phyloP scores from a whole-genome alignment of 1,140 invertebrate genomes.

The Caenorhabditis briggsae region DNA sequence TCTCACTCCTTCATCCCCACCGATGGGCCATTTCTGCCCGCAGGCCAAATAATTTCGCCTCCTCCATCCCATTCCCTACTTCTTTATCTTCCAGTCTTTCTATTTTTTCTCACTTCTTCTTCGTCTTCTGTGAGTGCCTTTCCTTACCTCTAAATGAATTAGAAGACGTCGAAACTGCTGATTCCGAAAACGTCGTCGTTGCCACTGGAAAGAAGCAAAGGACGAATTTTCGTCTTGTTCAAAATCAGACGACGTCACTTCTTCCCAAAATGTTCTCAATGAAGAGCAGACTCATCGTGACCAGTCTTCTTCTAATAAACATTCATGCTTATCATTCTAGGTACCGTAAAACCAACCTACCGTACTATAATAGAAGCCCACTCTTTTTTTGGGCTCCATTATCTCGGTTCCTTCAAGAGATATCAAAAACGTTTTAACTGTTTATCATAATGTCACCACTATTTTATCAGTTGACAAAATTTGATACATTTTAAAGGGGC shows the following conservation, averaged over 20 bases:
- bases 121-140: slow-evolving; percentile 23
- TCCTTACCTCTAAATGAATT: slow-evolving; percentile 37
- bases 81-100: background rate
- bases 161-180: background rate
- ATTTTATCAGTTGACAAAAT: too few relatives aligned
- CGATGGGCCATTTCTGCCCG: slow-evolving; percentile 30
- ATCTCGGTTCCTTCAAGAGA: too few relatives aligned
- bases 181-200: background rate
- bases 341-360: background rate
- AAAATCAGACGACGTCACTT: slow-evolving; percentile 3
- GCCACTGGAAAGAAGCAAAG: slow-evolving; percentile 28
- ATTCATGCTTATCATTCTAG: slow-evolving; percentile 41
- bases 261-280: slow-evolving; percentile 31
- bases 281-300: background rate
- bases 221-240: slow-evolving; percentile 3
- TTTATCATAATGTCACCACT: too few relatives aligned
- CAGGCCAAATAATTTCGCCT: slow-evolving; percentile 37
- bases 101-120: background rate
- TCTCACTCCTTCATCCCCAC: background rate
- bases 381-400: too few relatives aligned
- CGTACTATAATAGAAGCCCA: too few relatives aligned
- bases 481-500: too few relatives aligned
- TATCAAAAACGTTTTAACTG: too few relatives aligned
- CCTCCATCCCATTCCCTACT: background rate
- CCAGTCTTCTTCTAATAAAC: background rate